Conservation (phyloP, 2,888 invertebrate species). For the Branchinecta sandiegonensis region DNA sequence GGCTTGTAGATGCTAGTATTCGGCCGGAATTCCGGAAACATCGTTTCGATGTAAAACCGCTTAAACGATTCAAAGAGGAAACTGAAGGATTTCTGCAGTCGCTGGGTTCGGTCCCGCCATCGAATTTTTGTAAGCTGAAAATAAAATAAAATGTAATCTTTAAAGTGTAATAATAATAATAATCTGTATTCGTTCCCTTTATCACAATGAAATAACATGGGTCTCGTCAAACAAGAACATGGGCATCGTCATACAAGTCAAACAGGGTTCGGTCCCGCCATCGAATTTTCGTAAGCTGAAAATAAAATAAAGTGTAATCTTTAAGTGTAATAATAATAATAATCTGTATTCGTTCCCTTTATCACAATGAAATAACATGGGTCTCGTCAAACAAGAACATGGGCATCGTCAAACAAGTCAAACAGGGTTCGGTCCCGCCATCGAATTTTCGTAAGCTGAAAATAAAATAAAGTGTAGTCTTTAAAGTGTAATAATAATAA, state of each 20-base stretch:
- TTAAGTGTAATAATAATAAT: no score
- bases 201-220: no score
- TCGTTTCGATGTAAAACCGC: conserved; percentile 68
- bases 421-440: conserved; percentile 74
- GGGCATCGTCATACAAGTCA: no score
- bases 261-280: no score
- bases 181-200: no score
- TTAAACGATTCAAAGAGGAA: conserved; percentile 86
- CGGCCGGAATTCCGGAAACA: conserved; percentile 72
- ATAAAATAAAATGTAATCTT: conserved; percentile 24
- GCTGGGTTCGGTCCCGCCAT: conserved; percentile 65
- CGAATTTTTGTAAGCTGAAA: conserved; percentile 60
- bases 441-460: conserved; percentile 60
- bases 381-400: no score
- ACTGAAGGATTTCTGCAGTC: conserved; percentile 69
- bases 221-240: no score
- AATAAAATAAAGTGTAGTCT: conserved; percentile 25
- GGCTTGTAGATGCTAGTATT: conserved; percentile 68
- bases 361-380: no score
- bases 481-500: conserved; percentile 18
- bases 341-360: no score
- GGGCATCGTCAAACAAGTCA: no score
- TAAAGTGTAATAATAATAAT: conserved; percentile 17
- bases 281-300: no score
- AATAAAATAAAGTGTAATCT: no score